A percentile compares a stretch with the other conserved stretches of the same genome.
phyloP scores from a whole-genome alignment of 2,888 invertebrate genomes.

The Siphlonurus alternatus region DNA sequence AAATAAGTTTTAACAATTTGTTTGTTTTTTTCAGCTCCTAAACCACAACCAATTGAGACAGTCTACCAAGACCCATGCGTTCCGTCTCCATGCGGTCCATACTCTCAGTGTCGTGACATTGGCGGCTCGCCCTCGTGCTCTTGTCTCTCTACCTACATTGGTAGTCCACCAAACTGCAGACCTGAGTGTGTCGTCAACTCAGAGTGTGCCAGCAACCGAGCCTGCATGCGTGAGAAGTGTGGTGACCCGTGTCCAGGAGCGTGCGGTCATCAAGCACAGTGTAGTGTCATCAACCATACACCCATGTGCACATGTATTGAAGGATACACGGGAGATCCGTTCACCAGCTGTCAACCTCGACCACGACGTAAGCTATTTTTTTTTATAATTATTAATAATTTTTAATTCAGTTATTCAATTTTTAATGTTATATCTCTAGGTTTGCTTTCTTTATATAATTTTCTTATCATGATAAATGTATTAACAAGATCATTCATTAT shows the following conservation, averaged over 20 bases:
- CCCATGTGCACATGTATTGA: slow-evolving; percentile 56
- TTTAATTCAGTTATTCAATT: not conserved
- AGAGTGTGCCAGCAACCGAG: slow-evolving; percentile 51
- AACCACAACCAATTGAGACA: not conserved
- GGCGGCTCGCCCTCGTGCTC: slow-evolving; percentile 36
- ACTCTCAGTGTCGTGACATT: slow-evolving; percentile 27
- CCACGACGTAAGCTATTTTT: slow-evolving; percentile 41
- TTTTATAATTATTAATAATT: no score
- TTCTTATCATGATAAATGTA: not conserved
- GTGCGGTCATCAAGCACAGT: slow-evolving; percentile 54
- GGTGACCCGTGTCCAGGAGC: slow-evolving; percentile 59
- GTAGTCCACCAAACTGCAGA: slow-evolving; percentile 53
- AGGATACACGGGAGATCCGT: slow-evolving; percentile 61
- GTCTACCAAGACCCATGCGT: slow-evolving; percentile 39
- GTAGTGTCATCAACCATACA: slow-evolving; percentile 57
- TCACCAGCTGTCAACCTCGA: slow-evolving; percentile 44
- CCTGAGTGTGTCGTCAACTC: slow-evolving; percentile 56
- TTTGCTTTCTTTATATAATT: not conserved
- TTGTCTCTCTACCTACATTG: slow-evolving; percentile 44
- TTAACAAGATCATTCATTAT: not conserved
- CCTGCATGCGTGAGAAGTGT: slow-evolving; percentile 57
- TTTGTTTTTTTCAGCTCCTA: not conserved
- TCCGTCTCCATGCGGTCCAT: slow-evolving; percentile 52
- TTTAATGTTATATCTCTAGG: not conserved
- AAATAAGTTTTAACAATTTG: not conserved